Base-by-base conservation (phyloP, 1,140 invertebrate species). In the Leptinotarsa defecta region DNA sequence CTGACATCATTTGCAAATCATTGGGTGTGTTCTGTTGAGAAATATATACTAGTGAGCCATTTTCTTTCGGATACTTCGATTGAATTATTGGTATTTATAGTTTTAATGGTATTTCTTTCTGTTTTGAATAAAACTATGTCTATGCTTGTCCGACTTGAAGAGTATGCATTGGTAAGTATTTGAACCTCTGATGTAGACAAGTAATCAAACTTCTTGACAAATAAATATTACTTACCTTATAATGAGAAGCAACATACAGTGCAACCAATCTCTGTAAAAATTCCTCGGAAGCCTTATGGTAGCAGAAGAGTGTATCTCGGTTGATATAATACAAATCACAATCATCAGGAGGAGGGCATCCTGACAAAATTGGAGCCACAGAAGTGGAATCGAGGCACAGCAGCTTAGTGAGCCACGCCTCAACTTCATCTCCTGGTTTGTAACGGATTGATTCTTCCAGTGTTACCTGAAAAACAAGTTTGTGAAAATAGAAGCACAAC, bases 1-100 rank as follows among this genome's bases (percentile, higher is more conserved):
- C 98, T 13, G 97, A 98, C 87, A 99, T 91, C 91, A 99, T 94
- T 89, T 99, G 98, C 13, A 99, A 88, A 88, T 99, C 98, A 89
- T 99, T 99, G 1, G 98, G 98, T 73, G 94, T 96, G 87, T 99
- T 99, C 91, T 95, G 86, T 80, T 76, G 77, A 72, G 19, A 72
- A 57, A 57, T 43, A 43, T 43, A 43, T 43, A 11, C 34, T 43
- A 1, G 34, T 43, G 8, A 43, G 34, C 3, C 11, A 43, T 11
- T 43, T 43, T 43, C 8, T 11, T 43, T 34, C 24, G 8, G 1
- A 11, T 34, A 34, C 2, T 11, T 11, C 11, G 34, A 34, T 34
- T 11, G 27, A 27, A 27, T 34, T 43, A 11, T 43, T 43, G 1
- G 11, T 11, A 43, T 2, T 43, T 43, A 43, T 43, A 43, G 34